Percentiles rank a stretch among this genome's conserved stretches.
Conservation (phyloP, 2,113 vertebrate genomes). For the Dolichotis patagonum region DNA sequence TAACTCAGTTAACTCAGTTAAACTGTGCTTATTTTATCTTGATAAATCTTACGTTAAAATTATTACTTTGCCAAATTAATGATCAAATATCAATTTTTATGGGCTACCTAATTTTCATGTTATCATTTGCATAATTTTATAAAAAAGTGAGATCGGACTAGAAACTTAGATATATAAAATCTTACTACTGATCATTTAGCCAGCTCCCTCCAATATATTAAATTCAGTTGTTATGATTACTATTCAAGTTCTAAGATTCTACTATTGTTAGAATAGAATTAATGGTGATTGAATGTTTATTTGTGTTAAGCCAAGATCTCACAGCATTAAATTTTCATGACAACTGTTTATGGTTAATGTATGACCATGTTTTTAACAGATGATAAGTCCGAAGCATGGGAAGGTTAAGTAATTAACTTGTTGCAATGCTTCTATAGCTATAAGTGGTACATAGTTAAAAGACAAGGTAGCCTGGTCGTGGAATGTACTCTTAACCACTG, state of each 20-base stretch:
- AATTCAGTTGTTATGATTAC: background rate
- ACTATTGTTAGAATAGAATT: background rate
- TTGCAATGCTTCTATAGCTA: background rate
- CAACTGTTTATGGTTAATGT: background rate
- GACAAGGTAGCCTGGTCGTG: background rate
- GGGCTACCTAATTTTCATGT: background rate
- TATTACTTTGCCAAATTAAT: background rate
- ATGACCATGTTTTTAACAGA: background rate
- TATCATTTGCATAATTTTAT: constrained; percentile 32
- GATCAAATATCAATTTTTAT: background rate
- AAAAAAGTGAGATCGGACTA: background rate
- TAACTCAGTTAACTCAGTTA: background rate
- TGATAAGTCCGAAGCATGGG: constrained; percentile 17
- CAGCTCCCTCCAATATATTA: background rate
- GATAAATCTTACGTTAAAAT: constrained; percentile 32
- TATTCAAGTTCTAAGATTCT: background rate
- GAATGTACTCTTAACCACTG: background rate
- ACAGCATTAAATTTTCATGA: background rate
- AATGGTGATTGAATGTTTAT: constrained; percentile 23
- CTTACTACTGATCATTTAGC: background rate
- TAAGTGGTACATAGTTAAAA: constrained; percentile 24
- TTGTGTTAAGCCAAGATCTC: constrained; percentile 17
- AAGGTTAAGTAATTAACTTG: constrained; percentile 37
- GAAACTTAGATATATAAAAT: background rate
- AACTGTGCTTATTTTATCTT: background rate